These are phyloP conservation scores for Onychomys leucogaster DNA, from an alignment of 2,797 vertebrate genomes.

Conservation along the genomic window DNA sequence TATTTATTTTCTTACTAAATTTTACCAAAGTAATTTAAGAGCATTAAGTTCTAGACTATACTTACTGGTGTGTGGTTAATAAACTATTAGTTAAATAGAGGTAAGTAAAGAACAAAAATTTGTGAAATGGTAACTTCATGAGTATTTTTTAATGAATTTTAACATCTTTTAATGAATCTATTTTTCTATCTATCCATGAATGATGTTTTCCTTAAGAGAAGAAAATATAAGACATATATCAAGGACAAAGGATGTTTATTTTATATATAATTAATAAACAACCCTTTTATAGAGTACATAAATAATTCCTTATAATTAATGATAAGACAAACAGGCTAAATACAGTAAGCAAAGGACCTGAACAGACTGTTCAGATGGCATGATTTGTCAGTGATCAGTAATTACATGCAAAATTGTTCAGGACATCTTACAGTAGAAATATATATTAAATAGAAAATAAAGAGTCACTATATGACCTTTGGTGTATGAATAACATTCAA, in stretches of 20 bases:
- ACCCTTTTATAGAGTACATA: not conserved
- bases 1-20: not conserved
- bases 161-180: too few species aligned
- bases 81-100: not conserved
- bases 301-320: not conserved
- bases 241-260: not conserved
- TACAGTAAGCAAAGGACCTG: not conserved
- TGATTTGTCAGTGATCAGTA: not conserved
- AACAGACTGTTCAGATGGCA: not conserved
- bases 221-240: not conserved
- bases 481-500: not conserved
- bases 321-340: constrained; percentile 16
- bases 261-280: not conserved
- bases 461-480: not conserved
- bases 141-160: not conserved
- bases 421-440: not conserved
- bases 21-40: not conserved
- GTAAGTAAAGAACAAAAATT: not conserved
- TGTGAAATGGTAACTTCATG: not conserved
- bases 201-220: not conserved
- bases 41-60: not conserved
- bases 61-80: not conserved
- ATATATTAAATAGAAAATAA: not conserved
- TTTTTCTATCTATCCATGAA: not conserved
- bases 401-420: not conserved